Percentiles rank a stretch among this genome's conserved stretches.
Evolutionary conservation across 1,140 invertebrate species (phyloP).

Genomic region (Aporrectodea caliginosa): DNA sequence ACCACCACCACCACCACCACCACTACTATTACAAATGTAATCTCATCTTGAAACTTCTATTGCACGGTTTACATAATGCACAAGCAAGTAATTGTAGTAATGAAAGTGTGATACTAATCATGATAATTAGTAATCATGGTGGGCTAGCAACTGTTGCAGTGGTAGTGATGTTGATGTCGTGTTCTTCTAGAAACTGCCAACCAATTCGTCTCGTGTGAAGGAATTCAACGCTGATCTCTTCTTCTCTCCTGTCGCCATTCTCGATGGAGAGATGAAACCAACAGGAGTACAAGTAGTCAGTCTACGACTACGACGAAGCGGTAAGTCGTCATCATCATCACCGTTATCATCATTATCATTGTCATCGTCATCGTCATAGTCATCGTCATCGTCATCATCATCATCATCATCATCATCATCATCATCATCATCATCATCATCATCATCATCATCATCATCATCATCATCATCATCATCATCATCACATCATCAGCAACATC

Average conservation of each 20-base stretch:
- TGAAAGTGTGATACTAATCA: too few species aligned
- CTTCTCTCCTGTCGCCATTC: not conserved
- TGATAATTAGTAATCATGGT: too few species aligned
- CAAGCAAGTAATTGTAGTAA: too few species aligned
- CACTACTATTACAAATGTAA: not conserved
- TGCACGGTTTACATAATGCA: too few species aligned
- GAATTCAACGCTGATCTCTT: not conserved
- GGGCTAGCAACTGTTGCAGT: too few species aligned
- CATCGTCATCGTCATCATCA: too few species aligned
- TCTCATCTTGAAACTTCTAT: too few species aligned
- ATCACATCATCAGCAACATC: too few species aligned
- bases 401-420: constrained; percentile 11
- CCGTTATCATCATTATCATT: not conserved
- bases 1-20: not conserved
- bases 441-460: not conserved
- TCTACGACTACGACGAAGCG: not conserved
- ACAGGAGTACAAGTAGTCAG: not conserved
- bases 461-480: not conserved
- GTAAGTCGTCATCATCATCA: not conserved
- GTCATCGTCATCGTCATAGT: not conserved
- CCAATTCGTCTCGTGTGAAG: not conserved
- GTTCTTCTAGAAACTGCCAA: not conserved
- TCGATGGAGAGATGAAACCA: too few species aligned
- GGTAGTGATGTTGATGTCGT: too few species aligned
- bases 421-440: constrained; percentile 18